Conservation (phyloP, 2,113 vertebrate genomes). For the Notechis scutatus region DNA sequence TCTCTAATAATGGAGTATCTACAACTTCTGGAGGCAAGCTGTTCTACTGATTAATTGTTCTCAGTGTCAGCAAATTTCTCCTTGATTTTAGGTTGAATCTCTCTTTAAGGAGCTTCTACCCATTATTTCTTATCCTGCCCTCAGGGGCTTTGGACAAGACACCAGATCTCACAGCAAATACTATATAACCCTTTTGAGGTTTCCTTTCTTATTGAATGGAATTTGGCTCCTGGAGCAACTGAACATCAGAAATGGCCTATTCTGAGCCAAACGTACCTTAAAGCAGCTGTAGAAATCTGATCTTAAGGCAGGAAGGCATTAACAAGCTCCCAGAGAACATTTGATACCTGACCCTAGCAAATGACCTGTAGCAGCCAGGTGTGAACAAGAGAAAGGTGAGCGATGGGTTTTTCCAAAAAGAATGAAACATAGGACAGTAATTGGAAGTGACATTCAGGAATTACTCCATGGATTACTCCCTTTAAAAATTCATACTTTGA, state of each 20-base stretch:
- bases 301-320: background rate
- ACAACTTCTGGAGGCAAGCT: background rate
- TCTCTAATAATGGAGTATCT: background rate
- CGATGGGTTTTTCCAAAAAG: conserved; percentile 34
- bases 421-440: conserved; percentile 40
- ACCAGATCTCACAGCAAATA: too few relatives aligned
- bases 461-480: conserved; percentile 16
- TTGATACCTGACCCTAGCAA: conserved; percentile 40
- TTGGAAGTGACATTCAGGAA: conserved; percentile 53
- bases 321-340: conserved; percentile 19
- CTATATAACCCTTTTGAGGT: background rate
- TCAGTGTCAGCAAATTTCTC: background rate
- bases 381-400: conserved; percentile 39
- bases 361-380: conserved; percentile 41
- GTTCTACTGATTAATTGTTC: background rate
- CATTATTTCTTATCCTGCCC: background rate
- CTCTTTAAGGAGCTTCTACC: background rate
- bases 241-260: background rate
- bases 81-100: background rate
- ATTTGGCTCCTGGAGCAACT: background rate
- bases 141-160: background rate
- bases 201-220: background rate
- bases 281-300: background rate
- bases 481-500: background rate
- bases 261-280: background rate